Percentiles rank a stretch among this genome's conserved stretches.
These are phyloP conservation scores for Palloptera scutellata DNA, from an alignment of 2,888 invertebrate genomes.

Conservation along the genomic window DNA sequence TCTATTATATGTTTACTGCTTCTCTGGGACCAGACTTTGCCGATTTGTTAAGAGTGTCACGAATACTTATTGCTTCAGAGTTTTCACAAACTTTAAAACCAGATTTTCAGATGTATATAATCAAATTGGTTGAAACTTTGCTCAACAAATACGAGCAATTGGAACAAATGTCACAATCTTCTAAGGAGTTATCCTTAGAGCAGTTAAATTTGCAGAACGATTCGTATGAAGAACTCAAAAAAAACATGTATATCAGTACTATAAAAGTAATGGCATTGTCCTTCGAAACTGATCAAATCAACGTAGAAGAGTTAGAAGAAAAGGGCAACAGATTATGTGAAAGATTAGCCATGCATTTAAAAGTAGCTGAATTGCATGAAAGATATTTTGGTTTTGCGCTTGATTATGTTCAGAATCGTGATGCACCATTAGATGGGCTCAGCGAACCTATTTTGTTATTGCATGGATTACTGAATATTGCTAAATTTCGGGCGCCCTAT, in stretches of 20 bases:
- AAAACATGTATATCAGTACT: conserved; percentile 51
- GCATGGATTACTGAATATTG: conserved; percentile 55
- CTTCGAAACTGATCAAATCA: conserved; percentile 39
- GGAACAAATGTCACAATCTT: background rate
- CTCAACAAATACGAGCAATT: conserved; percentile 41
- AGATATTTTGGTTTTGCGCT: conserved; percentile 51
- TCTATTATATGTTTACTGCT: conserved; percentile 55
- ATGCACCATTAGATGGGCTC: conserved; percentile 54
- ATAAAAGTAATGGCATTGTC: conserved; percentile 59
- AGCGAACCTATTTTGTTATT: conserved; percentile 59
- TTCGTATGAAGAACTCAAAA: conserved; percentile 39
- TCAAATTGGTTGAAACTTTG: conserved; percentile 50
- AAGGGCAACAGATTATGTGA: conserved; percentile 44
- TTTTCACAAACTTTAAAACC: conserved; percentile 54
- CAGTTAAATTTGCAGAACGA: conserved; percentile 12
- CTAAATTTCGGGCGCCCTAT: conserved; percentile 51
- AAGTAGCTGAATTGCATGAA: conserved; percentile 49
- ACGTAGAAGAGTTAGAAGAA: conserved; percentile 36
- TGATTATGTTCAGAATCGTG: conserved; percentile 54
- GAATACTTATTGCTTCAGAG: conserved; percentile 48
- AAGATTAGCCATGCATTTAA: conserved; percentile 44
- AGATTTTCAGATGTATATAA: conserved; percentile 53
- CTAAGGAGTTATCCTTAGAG: conserved; percentile 11
- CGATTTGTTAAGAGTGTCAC: conserved; percentile 49
- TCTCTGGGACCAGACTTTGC: conserved; percentile 43